Evolutionary conservation across 2,797 vertebrate genomes (phyloP).

Genomic region (Eulemur rubriventer): DNA sequence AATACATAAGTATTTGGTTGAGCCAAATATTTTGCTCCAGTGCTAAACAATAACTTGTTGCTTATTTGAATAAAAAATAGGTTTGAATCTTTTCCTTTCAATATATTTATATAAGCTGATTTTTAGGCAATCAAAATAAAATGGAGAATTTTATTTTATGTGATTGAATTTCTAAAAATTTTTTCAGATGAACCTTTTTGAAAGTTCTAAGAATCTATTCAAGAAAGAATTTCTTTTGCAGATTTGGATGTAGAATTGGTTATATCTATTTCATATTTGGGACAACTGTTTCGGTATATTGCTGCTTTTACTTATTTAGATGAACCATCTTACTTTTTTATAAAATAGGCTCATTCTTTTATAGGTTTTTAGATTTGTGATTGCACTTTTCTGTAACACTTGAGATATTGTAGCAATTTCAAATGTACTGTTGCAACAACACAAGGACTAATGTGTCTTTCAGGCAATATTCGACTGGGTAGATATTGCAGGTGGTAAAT

Average conservation of each 20-base stretch:
- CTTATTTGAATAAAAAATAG: neutral
- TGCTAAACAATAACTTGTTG: neutral
- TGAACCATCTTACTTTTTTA: neutral
- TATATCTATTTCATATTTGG: neutral
- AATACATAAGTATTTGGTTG: neutral
- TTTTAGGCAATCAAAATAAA: neutral
- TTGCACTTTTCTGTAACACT: neutral
- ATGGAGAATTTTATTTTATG: neutral
- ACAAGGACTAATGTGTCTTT: constrained; percentile 66
- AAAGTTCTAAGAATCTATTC: neutral
- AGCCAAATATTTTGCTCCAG: neutral
- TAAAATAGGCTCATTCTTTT: neutral
- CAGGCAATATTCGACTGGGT: constrained; percentile 99
- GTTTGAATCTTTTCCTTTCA: constrained; percentile 26
- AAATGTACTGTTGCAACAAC: neutral
- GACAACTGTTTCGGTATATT: neutral
- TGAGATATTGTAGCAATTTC: neutral
- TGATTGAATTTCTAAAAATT: neutral
- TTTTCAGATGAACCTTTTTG: neutral
- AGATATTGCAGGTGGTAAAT: constrained; percentile 95
- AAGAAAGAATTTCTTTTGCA: constrained; percentile 27
- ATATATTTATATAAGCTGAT: neutral
- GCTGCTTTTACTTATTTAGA: neutral
- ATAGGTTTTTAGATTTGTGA: neutral
- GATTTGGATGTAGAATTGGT: neutral